A percentile compares a stretch with the other conserved stretches of the same genome.
Conservation (phyloP, 2,113 vertebrate species). For the Balaeniceps rex region DNA sequence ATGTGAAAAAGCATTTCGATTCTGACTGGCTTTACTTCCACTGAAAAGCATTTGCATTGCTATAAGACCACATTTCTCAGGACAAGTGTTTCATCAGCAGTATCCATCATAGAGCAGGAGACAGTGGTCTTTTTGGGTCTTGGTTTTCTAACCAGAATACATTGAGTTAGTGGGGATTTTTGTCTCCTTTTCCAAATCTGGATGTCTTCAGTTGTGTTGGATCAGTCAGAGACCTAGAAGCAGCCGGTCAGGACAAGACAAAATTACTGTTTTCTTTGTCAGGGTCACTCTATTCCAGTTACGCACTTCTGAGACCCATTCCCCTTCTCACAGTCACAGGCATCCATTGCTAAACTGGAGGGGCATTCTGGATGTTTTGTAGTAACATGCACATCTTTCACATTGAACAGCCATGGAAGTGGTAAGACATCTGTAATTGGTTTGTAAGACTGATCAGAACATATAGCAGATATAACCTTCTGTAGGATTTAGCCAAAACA, state of each 20-base stretch:
- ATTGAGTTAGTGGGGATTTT: neutral
- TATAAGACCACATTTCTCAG: neutral
- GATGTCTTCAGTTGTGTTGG: neutral
- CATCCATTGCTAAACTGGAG: neutral
- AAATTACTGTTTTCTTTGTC: neutral
- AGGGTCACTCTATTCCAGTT: neutral
- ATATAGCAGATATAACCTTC: neutral
- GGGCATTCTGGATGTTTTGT: neutral
- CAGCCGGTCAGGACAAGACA: neutral
- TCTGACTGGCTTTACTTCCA: neutral
- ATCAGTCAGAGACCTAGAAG: neutral
- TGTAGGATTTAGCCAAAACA: neutral
- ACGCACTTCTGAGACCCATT: accelerated
- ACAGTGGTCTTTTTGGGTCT: neutral
- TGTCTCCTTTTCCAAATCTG: neutral
- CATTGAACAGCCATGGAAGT: neutral
- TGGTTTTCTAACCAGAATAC: neutral
- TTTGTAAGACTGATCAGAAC: neutral
- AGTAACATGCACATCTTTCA: neutral
- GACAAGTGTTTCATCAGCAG: neutral
- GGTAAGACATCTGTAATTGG: neutral
- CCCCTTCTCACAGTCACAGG: neutral
- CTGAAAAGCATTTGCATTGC: neutral
- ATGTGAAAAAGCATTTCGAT: neutral
- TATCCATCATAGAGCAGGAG: no score